phyloP scores from a whole-genome alignment of 2,113 vertebrate genomes.

The Rhea pennata region DNA sequence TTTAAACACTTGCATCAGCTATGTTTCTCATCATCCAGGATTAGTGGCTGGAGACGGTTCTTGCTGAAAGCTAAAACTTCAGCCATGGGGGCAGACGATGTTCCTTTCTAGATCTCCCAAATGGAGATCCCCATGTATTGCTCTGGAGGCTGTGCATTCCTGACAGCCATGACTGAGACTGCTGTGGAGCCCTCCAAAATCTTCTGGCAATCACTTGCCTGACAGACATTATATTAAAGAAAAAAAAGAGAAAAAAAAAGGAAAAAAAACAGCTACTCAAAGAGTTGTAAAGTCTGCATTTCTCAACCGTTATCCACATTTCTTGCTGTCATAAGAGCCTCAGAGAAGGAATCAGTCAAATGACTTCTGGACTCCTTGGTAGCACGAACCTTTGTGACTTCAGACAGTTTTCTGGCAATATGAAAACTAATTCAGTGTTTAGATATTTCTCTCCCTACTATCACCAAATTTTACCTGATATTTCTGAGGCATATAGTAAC shows the following conservation, averaged over 20 bases:
- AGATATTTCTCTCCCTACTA: neutral
- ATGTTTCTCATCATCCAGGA: neutral
- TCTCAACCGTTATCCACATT: neutral
- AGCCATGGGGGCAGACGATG: neutral
- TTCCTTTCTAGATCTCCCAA: neutral
- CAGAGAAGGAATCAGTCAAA: neutral
- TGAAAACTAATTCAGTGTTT: neutral
- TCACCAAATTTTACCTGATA: neutral
- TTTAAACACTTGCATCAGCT: neutral
- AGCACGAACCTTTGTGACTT: neutral
- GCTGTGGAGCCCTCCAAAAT: neutral
- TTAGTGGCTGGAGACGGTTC: neutral
- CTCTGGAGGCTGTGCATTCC: neutral
- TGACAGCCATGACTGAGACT: neutral
- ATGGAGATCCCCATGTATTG: neutral
- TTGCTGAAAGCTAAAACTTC: neutral
- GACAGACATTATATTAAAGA: neutral
- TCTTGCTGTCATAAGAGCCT: neutral
- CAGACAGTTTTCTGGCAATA: neutral
- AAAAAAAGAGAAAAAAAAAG: neutral
- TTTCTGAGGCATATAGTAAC: neutral
- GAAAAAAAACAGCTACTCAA: neutral
- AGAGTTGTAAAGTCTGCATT: neutral
- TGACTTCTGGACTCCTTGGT: neutral
- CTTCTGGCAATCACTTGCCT: neutral